Evolutionary conservation across 2,888 invertebrate genomes (phyloP), one percentile per base, ranked within the genome.

Genomic region (Drosophila trichaetosa): DNA sequence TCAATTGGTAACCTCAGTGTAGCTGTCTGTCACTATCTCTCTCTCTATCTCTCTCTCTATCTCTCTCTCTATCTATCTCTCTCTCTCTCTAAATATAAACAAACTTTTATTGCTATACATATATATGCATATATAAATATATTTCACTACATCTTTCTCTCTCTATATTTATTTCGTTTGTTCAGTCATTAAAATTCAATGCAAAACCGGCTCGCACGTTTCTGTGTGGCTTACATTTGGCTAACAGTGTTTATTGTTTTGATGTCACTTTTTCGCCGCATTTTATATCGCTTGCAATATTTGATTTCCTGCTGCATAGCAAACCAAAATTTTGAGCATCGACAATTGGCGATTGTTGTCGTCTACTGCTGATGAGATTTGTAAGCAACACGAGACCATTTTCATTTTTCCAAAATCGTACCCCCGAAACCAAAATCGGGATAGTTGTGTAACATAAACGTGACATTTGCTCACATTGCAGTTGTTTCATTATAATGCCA

Each of bases 381-480:
- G 57, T 60, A 58, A 57, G 63, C 76, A 76, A 76, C 66, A 69
- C 65, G 31, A 63, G 54, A 65, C 38, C 54, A 52, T 75, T 46
- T 69, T 73, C 33, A 62, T 60, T 70, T 79, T 79, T 38, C 31
- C 42, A 16, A 40, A 66, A 46, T 34, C n/a, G 8, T 42, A 63
- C 29, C 52, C 38, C 40, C 8, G 24, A 24, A 69, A 29, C 52
- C 63, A 72, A 70, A 64, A 51, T 31, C 56, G 46, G 61, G 46
- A 67, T 56, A 42, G 62, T 58, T 56, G 31, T 49, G 62, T 84
- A 79, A 70, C 70, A 74, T 71, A 79, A 87, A 87, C 87, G 89
- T 87, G 87, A 85, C 85, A 80, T 80, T 87, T 84, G 76, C 75
- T 64, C 60, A 62, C 59, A 65, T 74, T 76, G 70, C 71, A 70